Evolutionary conservation across 2,888 invertebrate species (phyloP).

Genomic region (Eubasilissa splendida): DNA sequence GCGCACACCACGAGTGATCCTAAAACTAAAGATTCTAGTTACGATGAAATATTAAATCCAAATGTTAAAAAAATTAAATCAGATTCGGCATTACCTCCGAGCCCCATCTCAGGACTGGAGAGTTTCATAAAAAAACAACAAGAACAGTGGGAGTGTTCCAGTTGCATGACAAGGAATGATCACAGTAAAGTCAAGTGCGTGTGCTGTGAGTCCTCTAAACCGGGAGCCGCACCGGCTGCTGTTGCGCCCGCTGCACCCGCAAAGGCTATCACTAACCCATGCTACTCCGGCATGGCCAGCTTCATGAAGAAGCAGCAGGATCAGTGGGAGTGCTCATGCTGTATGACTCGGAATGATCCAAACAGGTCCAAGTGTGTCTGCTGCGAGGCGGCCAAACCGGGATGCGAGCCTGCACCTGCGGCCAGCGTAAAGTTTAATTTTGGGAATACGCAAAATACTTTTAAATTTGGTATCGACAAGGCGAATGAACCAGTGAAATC

Average conservation of each 20-base stretch:
- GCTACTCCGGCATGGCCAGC: constrained; percentile 46
- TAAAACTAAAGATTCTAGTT: constrained; percentile 8
- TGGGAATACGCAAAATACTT: constrained; percentile 60
- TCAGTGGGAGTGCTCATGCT: constrained; percentile 76
- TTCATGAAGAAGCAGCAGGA: constrained; percentile 61
- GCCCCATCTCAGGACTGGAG: constrained; percentile 54
- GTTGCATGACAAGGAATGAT: constrained; percentile 76
- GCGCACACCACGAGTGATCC: constrained; percentile 1
- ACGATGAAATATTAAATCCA: constrained; percentile 20
- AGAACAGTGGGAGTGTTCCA: constrained; percentile 76
- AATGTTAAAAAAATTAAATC: constrained; percentile 41
- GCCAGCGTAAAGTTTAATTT: constrained; percentile 55
- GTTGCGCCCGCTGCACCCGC: constrained; percentile 60
- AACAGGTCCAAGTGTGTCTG: constrained; percentile 71
- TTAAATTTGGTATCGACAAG: constrained; percentile 72
- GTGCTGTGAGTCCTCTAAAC: constrained; percentile 71
- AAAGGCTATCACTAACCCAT: constrained; percentile 14
- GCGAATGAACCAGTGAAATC: constrained; percentile 58
- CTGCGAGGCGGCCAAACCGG: constrained; percentile 73
- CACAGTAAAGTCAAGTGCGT: constrained; percentile 67
- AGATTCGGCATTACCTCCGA: not conserved
- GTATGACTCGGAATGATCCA: constrained; percentile 74
- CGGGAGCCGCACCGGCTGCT: constrained; percentile 61
- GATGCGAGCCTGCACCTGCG: constrained; percentile 60
- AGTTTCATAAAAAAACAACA: constrained; percentile 54